Evolutionary conservation across 2,888 invertebrate species (phyloP), one percentile per base, ranked within the genome.

Genomic region (Polydrusus cervinus): DNA sequence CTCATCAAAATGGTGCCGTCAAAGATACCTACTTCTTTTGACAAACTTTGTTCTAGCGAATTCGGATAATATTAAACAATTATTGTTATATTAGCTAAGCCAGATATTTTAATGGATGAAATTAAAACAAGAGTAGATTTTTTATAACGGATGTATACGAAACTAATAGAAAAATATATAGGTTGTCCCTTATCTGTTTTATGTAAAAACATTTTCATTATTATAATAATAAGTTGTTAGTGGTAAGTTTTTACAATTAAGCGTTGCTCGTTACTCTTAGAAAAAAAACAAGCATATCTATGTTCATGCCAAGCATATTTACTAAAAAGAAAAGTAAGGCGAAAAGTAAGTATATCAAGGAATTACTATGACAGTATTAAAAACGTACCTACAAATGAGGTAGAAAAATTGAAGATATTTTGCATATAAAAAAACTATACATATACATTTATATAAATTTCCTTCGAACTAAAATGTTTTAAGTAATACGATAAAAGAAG

Each of bases 371-470:
- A 65, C 87, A 87, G 87, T 87, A 87, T 87, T 87, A 87, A 86
- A 87, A 86, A 87, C 86, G 87, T 87, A 87, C 86, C 87, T 87
- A 86, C 86, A 85, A 70, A 68, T 40, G 65, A 43, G 74, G 74
- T 74, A 74, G 74, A 74, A 62, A 74, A 69, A 62, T 70, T 55
- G 55, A 55, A 64, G 65, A 62, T 74, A 74, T 74, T 74, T 74
- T 73, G 67, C 67, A 61, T 67, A 65, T 45, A 61, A 25, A 70
- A 71, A 69, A 45, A 34, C 61, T 67, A 67, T 51, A 73, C 61
- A 67, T 71, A 71, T 47, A 67, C 69, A 34, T 70, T 70, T 70
- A 70, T 62, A 70, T 61, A 70, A 61, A 61, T 51, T 40, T 34
- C 45, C 40, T 65, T 65, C 55, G 57, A 65, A 55, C 70, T 51